Evolutionary conservation across 2,888 invertebrate genomes (phyloP).

Genomic region (Sarcophaga caerulescens): DNA sequence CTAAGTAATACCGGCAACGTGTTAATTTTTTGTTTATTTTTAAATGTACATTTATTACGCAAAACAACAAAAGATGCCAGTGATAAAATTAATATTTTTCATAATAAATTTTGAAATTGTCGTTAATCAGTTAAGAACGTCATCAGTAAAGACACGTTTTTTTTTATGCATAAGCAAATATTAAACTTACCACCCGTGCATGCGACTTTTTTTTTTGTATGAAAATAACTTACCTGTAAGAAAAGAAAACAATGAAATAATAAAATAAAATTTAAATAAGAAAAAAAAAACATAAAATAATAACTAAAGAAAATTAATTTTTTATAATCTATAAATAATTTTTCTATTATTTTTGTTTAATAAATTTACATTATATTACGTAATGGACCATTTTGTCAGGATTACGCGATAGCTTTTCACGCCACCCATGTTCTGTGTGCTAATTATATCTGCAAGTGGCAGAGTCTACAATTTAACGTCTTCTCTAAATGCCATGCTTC

Average conservation of each 20-base stretch:
- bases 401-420: no score
- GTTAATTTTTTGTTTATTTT: conserved; percentile 37
- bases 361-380: no score
- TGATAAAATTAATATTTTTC: conserved; percentile 20
- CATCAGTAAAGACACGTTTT: not conserved
- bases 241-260: conserved; percentile 27
- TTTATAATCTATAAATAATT: no score
- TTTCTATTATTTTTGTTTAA: no score
- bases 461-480: no score
- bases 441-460: no score
- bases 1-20: conserved; percentile 5
- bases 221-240: conserved; percentile 53
- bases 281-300: not conserved
- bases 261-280: conserved; percentile 2
- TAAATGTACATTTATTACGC: conserved; percentile 10
- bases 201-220: not conserved
- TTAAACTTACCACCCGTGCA: no score
- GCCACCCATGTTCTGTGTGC: no score
- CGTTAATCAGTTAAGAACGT: conserved; percentile 16
- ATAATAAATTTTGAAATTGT: conserved; percentile 39
- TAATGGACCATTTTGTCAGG: no score
- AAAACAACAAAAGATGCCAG: conserved; percentile 32
- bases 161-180: not conserved
- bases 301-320: not conserved
- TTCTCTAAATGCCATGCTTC: no score